These are phyloP conservation scores for Ptychoptera albimana DNA, from an alignment of 2,888 invertebrate genomes.

Conservation along the genomic window DNA sequence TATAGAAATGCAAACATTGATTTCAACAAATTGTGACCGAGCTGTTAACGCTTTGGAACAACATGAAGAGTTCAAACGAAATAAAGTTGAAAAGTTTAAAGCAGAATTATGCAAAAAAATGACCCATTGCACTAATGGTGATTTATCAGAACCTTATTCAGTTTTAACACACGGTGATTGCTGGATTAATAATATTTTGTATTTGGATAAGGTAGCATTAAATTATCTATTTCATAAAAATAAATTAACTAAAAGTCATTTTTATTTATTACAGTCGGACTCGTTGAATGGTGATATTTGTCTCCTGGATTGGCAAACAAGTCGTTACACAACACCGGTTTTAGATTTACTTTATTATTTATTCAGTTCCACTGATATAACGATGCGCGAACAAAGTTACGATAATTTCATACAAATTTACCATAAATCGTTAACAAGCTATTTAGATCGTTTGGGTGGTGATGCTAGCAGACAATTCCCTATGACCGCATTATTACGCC, in stretches of 20 bases:
- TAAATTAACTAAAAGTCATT: neutral
- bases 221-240: neutral
- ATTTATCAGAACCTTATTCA: slow-evolving; percentile 8
- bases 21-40: neutral
- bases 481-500: slow-evolving; percentile 7
- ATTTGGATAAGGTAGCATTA: slow-evolving; percentile 5
- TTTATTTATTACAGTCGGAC: too few relatives aligned
- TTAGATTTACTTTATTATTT: slow-evolving; percentile 8
- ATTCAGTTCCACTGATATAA: slow-evolving; percentile 7
- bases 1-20: neutral
- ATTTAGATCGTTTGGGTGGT: slow-evolving; percentile 7
- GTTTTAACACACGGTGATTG: slow-evolving; percentile 9
- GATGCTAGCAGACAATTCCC: slow-evolving; percentile 8
- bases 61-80: slow-evolving; percentile 5
- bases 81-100: slow-evolving; percentile 3
- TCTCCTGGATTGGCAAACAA: slow-evolving; percentile 9
- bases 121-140: neutral
- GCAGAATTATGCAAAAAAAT: neutral
- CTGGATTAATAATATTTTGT: slow-evolving; percentile 9
- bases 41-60: slow-evolving; percentile 5
- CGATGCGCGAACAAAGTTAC: slow-evolving; percentile 7
- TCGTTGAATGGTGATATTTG: neutral
- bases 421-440: slow-evolving; percentile 7
- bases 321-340: slow-evolving; percentile 8
- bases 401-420: slow-evolving; percentile 8